A percentile compares a stretch with the other conserved stretches of the same genome.
phyloP scores from a whole-genome alignment of 2,797 vertebrate genomes.

The Acrocephalus scirpaceus region DNA sequence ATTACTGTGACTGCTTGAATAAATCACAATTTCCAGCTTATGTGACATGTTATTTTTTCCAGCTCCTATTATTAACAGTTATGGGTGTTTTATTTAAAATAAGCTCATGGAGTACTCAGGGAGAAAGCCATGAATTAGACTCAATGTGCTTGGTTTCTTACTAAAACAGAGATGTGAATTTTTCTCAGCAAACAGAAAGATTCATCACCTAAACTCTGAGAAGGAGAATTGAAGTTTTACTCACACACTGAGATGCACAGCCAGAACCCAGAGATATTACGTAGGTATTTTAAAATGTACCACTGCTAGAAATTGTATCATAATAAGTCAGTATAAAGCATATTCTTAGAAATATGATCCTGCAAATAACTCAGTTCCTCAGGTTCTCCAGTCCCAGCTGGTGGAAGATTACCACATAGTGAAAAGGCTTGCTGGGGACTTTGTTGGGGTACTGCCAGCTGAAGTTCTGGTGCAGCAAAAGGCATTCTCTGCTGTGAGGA shows the following conservation, averaged over 20 bases:
- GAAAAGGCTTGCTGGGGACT: not conserved
- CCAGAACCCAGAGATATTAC: not conserved
- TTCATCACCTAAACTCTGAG: not conserved
- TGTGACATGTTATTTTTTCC: not conserved
- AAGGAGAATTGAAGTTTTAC: not conserved
- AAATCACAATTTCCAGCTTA: not conserved
- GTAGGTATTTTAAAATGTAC: not conserved
- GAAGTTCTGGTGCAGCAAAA: not conserved
- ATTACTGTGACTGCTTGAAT: not conserved
- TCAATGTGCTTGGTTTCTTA: not conserved
- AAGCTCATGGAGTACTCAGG: not conserved
- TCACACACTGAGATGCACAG: not conserved
- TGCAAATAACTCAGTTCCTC: not conserved
- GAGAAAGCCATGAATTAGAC: not conserved
- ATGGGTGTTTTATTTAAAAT: constrained; percentile 5
- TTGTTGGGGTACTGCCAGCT: not conserved
- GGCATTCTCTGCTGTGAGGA: not conserved
- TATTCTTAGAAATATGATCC: not conserved
- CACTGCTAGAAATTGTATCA: not conserved
- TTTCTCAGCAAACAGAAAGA: not conserved
- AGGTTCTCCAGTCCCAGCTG: not conserved
- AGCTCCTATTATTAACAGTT: not conserved
- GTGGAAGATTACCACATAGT: not conserved
- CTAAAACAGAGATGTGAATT: not conserved
- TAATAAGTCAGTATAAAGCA: not conserved